Evolutionary conservation across 2,113 vertebrate genomes (phyloP).

Genomic region (Xiphophorus hellerii): DNA sequence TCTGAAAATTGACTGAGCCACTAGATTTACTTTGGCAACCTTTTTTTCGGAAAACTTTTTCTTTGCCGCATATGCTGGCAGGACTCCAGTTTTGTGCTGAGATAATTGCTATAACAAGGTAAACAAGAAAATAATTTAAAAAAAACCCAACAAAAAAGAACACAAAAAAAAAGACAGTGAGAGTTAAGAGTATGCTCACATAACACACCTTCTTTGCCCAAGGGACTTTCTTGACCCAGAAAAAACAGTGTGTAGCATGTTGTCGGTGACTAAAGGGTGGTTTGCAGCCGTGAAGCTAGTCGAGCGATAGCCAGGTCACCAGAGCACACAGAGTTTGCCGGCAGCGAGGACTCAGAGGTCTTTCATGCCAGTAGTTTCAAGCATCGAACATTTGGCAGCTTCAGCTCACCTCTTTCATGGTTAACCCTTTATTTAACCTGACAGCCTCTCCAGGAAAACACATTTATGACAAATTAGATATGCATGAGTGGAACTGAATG

Average conservation of each 20-base stretch:
- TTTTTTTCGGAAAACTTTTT: slow-evolving; percentile 17
- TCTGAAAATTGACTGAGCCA: slow-evolving; percentile 31
- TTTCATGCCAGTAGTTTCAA: slow-evolving; percentile 50
- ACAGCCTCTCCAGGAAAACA: slow-evolving; percentile 40
- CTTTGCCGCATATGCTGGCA: slow-evolving; percentile 39
- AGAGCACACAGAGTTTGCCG: slow-evolving; percentile 11
- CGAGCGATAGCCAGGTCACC: slow-evolving; percentile 13
- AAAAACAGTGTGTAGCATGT: slow-evolving; percentile 30
- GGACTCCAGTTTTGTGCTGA: slow-evolving; percentile 9
- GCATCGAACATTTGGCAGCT: slow-evolving; percentile 48
- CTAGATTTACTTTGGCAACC: slow-evolving; percentile 56
- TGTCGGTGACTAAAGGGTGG: slow-evolving; percentile 37
- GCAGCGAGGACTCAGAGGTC: slow-evolving; percentile 39
- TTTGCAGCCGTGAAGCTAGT: slow-evolving; percentile 36
- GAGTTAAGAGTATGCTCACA: slow-evolving; percentile 35
- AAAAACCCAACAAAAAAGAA: neutral
- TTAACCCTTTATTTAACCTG: slow-evolving; percentile 60
- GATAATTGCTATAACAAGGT: slow-evolving; percentile 1
- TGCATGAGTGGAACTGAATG: neutral
- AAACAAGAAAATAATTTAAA: neutral
- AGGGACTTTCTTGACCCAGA: slow-evolving; percentile 25
- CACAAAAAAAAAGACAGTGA: slow-evolving; percentile 25
- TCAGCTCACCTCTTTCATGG: slow-evolving; percentile 22
- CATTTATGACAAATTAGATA: slow-evolving; percentile 22
- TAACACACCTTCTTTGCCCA: slow-evolving; percentile 7